Evolutionary conservation across 2,113 vertebrate species (phyloP), one percentile per base, ranked within the genome.

Genomic region (Riparia riparia): DNA sequence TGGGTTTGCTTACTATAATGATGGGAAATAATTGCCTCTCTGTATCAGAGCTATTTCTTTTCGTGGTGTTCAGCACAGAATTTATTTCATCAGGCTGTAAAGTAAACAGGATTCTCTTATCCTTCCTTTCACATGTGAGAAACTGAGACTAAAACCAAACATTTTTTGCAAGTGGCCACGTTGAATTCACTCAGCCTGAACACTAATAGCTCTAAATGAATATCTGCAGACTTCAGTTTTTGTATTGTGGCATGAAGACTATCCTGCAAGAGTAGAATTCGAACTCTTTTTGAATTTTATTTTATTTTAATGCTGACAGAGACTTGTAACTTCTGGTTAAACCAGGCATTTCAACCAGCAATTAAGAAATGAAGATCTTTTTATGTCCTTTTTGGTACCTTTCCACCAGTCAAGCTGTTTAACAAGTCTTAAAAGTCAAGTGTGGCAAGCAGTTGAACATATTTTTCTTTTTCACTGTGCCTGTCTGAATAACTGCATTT

Each of bases 21-120:
- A 39, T 73, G 56, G 50, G 28, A 90, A 88, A 39, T 80, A 80
- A 70, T 90, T 73, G 47, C 76, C 56, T 93, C 8, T 73, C 61
- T 69, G 10, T 69, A 56, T 86, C 80, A 71, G 47, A 72, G 57
- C 45, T 37, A 32, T 87, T 83, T 79, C 66, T 85, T 82, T 93
- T 58, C 47, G 17, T 69, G 44, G 15, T 28, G 14, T 21, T 86
- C 39, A 54, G 77, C 66, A 76, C 50, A 50, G 53, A 80, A 76
- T 79, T 68, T 86, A 29, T 76, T 87, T 26, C 13, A 44, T 80
- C 18, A 42, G 26, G 10, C 71, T 53, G 32, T 57, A 71, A 69
- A 81, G 29, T 87, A 85, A 86, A 71, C 57, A 57, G 34, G 34
- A 87, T 86, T 80, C 70, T 86, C 69, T 95, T 93, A 89, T 64